Evolutionary conservation across 2,888 invertebrate genomes (phyloP), one percentile per base, ranked within the genome.

Genomic region (Clusia tigrina): DNA sequence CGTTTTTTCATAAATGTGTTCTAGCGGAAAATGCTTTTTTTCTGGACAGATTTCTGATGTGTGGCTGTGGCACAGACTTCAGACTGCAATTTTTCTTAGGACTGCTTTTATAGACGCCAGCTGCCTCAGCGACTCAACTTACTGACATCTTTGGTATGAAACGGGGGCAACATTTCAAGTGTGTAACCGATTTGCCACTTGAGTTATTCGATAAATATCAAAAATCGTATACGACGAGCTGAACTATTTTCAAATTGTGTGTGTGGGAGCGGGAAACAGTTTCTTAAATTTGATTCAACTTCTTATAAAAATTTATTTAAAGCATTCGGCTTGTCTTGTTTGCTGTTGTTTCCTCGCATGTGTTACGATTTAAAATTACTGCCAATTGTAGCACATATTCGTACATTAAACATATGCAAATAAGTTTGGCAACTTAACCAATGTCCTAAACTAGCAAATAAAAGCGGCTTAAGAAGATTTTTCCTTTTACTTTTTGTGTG

Each of bases 181-280:
- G 78, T 77, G 76, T 76, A 78, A 81, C 76, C 76, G 78, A 81
- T 80, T 80, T 81, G 76, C 74, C 78, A 76, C 81, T 79, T 76
- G 73, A 79, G 73, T 79, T 74, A 70, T 72, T 78, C 75, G 76
- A 78, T 77, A 74, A 72, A 78, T 76, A 78, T 76, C 73, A 69
- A 70, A 69, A 74, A 67, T 65, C 65, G 63, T 67, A 65, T 64
- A 67, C 67, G 64, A 59, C 62, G 65, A 22, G 48, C 15, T 22
- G 22, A 48, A 48, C 48, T 48, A 48, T 22, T 48, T 48, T 48
- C 22, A 3, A 48, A 48, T 6, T 20, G 48, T 48, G 48, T 48
- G 10, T 12, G 5, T 9, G 2, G 22, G 9, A 15, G n/a, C 9
- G n/a, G 42, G 42, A 9, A n/a, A 17, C 42, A 42, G 3, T 15